These are phyloP conservation scores for Schizotus pectinicornis DNA, from an alignment of 2,888 invertebrate genomes.

Conservation along the genomic window DNA sequence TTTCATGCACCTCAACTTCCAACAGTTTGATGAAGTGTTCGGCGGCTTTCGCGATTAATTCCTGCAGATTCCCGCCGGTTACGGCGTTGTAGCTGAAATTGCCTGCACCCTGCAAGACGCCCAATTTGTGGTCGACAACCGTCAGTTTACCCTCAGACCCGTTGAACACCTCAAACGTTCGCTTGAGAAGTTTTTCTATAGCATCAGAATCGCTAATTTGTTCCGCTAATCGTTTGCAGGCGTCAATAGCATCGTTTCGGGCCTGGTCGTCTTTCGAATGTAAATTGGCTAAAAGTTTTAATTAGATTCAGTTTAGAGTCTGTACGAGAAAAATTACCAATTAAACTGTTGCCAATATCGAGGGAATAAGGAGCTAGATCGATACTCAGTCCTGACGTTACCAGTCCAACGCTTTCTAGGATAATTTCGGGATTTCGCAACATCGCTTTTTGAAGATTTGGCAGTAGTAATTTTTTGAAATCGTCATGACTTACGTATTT, in stretches of 20 bases:
- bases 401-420: slow-evolving; percentile 78
- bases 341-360: slow-evolving; percentile 82
- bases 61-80: slow-evolving; percentile 63
- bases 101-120: slow-evolving; percentile 81
- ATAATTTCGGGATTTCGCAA: slow-evolving; percentile 93
- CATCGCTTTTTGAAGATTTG: slow-evolving; percentile 89
- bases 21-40: slow-evolving; percentile 78
- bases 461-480: slow-evolving; percentile 77
- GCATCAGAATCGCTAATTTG: slow-evolving; percentile 73
- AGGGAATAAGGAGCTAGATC: slow-evolving; percentile 79
- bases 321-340: slow-evolving; percentile 63
- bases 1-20: slow-evolving; percentile 91
- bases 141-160: slow-evolving; percentile 92
- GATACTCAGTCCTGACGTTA: slow-evolving; percentile 72
- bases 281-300: slow-evolving; percentile 68
- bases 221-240: slow-evolving; percentile 72
- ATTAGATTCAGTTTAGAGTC: not conserved
- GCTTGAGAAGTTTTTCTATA: slow-evolving; percentile 71
- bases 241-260: slow-evolving; percentile 75
- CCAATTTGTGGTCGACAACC: slow-evolving; percentile 86
- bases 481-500: slow-evolving; percentile 68
- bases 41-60: slow-evolving; percentile 67
- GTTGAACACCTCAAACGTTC: slow-evolving; percentile 80
- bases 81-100: slow-evolving; percentile 75
- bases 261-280: slow-evolving; percentile 84